phyloP scores from a whole-genome alignment of 2,888 invertebrate genomes.

The Spodoptera picta region DNA sequence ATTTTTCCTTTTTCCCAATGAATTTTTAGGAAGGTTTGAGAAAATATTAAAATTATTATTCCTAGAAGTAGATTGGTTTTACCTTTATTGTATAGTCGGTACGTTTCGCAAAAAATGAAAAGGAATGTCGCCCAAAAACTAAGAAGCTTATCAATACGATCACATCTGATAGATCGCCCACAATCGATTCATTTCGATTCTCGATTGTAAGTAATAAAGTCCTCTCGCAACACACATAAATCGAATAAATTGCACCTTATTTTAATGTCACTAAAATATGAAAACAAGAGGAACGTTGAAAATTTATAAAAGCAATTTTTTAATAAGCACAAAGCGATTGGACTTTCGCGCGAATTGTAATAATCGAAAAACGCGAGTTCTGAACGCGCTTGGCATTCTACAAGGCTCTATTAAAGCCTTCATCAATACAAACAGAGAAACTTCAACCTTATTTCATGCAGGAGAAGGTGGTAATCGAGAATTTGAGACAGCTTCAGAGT shows the following conservation, averaged over 20 bases:
- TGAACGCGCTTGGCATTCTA: conserved; percentile 73
- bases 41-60: too few relatives aligned
- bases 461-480: conserved; percentile 1
- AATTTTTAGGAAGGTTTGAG: too few relatives aligned
- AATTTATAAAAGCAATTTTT: conserved; percentile 48
- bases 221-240: conserved; percentile 1
- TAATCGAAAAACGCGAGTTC: conserved; percentile 76
- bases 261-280: conserved; percentile 38
- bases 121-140: too few relatives aligned
- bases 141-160: too few relatives aligned
- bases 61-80: too few relatives aligned
- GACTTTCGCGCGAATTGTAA: conserved; percentile 73
- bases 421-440: conserved; percentile 14
- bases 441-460: conserved; percentile 19
- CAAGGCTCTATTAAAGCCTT: conserved; percentile 73
- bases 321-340: conserved; percentile 59
- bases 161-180: too few relatives aligned
- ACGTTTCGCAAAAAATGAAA: too few relatives aligned
- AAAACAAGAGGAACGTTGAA: conserved; percentile 43
- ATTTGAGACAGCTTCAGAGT: conserved; percentile 13
- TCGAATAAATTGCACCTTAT: conserved; percentile 39
- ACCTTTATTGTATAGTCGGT: too few relatives aligned
- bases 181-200: too few relatives aligned
- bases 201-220: too few relatives aligned
- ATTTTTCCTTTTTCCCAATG: too few relatives aligned